Conservation (phyloP, 2,797 vertebrate species). For the Tinamus major region DNA sequence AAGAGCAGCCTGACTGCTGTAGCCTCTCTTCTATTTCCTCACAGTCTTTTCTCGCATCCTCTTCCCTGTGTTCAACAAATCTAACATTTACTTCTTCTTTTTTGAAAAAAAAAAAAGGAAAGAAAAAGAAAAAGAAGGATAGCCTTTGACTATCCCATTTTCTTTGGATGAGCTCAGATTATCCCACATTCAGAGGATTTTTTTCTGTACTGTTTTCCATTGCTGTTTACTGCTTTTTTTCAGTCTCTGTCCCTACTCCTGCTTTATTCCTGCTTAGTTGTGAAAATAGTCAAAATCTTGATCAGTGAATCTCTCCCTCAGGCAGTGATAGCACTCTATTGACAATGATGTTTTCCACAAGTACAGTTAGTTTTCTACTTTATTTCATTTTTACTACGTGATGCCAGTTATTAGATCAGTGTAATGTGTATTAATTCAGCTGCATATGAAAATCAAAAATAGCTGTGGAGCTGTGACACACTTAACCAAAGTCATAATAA, state of each 20-base stretch:
- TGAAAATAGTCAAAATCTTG: neutral
- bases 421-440: conserved; percentile 3
- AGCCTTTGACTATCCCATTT: neutral
- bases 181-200: neutral
- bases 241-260: neutral
- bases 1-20: neutral
- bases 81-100: neutral
- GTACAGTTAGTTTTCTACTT: neutral
- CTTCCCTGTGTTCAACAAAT: neutral
- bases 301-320: neutral
- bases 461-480: neutral
- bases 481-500: conserved; percentile 1
- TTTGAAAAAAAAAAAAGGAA: neutral
- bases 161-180: neutral
- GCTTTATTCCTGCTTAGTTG: neutral
- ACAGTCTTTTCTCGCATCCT: neutral
- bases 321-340: neutral
- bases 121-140: neutral
- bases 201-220: neutral
- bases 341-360: neutral
- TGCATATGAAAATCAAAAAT: conserved; percentile 12
- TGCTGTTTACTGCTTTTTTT: neutral
- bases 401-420: neutral
- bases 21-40: neutral
- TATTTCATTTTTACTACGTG: neutral